Base-by-base conservation (phyloP, 2,113 vertebrate genomes). In the Galbula dea region DNA sequence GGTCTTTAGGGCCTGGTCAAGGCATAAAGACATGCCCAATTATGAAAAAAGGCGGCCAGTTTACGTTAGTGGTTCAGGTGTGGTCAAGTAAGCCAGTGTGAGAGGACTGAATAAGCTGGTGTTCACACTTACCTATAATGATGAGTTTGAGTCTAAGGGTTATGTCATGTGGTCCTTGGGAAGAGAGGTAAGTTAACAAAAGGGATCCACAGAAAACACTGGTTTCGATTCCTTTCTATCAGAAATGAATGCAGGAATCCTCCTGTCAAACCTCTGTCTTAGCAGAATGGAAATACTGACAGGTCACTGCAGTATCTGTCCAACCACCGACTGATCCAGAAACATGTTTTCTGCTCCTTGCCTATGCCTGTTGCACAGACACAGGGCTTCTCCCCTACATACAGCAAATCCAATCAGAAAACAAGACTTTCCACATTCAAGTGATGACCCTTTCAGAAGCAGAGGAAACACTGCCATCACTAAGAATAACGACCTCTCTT, bases 401-500 rank as follows among this genome's bases (percentile, higher is more conserved):
- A 22, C 15, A n/a, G 41, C 63, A 36, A 83, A 85, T 65, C 37
- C n/a, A n/a, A 66, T 66, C 63, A 73, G 83, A 75, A 85, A 82
- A 72, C 24, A 45, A 71, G 85, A n/a, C 81, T 69, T 62, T 22
- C 51, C 82, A 73, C 8, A 0, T 79, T 68, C 1, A 12, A 73
- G 74, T 76, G 85, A 52, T 79, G 45, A 82, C 67, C 49, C 74
- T 77, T 71, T 62, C 0, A 0, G 84, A 46, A 83, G 82, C 41
- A 79, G 83, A 87, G 63, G 78, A 86, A 89, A 82, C 54, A 26
- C 4, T 37, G 48, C 55, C 10, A 3, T 57, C 72, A 52, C 18
- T 30, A 94, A 75, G 78, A 95, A 96, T 85, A 92, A 95, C 63
- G 75, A 68, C 34, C 26, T 21, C 78, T 73, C 82, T 95, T 96